These are phyloP conservation scores for Tetragonula carbonaria DNA, from an alignment of 2,888 invertebrate genomes.

Conservation along the genomic window DNA sequence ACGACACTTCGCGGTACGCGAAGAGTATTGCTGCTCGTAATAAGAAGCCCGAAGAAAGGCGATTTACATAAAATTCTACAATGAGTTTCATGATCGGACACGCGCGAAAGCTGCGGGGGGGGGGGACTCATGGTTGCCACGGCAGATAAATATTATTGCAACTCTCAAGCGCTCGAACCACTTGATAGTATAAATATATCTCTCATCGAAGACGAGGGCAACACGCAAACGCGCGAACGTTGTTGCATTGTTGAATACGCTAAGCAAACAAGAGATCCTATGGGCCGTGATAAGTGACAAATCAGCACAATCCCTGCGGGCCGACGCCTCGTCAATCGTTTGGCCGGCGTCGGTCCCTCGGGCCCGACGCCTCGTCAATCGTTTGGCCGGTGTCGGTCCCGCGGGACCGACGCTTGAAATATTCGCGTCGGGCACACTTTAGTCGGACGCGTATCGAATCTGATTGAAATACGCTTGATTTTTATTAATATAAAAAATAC, in stretches of 20 bases:
- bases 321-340: too few species aligned
- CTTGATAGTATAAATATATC: conserved; percentile 76
- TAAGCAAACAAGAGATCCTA: conserved; percentile 48
- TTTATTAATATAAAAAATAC: too few species aligned
- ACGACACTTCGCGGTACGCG: conserved; percentile 5
- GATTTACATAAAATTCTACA: conserved; percentile 3
- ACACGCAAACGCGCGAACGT: conserved; percentile 54
- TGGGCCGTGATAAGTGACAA: conserved; percentile 33
- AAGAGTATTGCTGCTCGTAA: conserved; percentile 8
- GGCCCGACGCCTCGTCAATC: too few species aligned
- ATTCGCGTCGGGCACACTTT: too few species aligned
- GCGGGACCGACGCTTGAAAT: too few species aligned
- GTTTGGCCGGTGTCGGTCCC: too few species aligned
- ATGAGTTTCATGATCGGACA: conserved; percentile 10
- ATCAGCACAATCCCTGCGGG: conserved; percentile 45
- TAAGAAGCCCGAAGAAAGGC: background rate
- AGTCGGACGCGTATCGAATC: too few species aligned
- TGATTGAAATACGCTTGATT: too few species aligned
- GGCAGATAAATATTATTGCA: conserved; percentile 75
- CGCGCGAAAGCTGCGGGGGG: background rate
- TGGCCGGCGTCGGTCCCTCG: too few species aligned
- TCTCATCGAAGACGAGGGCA: conserved; percentile 59
- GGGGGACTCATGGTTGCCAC: conserved; percentile 45
- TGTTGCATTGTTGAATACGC: conserved; percentile 62
- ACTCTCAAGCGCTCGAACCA: conserved; percentile 69